Evolutionary conservation across 1,140 invertebrate genomes (phyloP).

Genomic region (Protaetia brevitarsis): DNA sequence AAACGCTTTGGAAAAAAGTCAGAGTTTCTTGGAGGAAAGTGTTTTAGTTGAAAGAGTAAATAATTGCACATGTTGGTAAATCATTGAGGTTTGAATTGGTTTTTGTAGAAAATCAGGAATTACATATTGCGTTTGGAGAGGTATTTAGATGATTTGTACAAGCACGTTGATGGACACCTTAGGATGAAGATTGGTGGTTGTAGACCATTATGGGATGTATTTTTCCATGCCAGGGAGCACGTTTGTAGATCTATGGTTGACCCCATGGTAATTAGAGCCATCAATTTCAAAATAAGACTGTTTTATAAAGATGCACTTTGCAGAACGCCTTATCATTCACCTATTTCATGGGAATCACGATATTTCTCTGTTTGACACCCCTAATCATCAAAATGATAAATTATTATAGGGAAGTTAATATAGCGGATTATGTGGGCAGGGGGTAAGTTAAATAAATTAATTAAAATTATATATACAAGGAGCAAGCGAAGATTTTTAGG

Average conservation of each 20-base stretch:
- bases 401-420: not conserved
- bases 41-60: not conserved
- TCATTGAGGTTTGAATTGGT: not conserved
- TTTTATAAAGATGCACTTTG: not conserved
- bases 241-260: not conserved
- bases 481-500: too few relatives aligned
- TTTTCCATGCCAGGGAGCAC: not conserved
- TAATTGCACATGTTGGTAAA: not conserved
- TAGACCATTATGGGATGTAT: not conserved
- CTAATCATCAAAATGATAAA: not conserved
- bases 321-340: conserved; percentile 4
- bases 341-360: not conserved
- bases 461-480: not conserved
- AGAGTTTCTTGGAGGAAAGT: not conserved
- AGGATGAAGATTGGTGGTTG: not conserved
- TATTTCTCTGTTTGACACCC: not conserved
- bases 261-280: not conserved
- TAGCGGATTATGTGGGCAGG: not conserved
- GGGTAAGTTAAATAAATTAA: not conserved
- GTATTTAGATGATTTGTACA: not conserved
- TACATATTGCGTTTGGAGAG: not conserved
- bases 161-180: not conserved
- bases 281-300: not conserved
- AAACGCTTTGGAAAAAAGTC: not conserved
- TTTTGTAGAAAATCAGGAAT: not conserved